These are phyloP conservation scores for Hormaphis cornu DNA, from an alignment of 1,140 invertebrate species.

Conservation along the genomic window DNA sequence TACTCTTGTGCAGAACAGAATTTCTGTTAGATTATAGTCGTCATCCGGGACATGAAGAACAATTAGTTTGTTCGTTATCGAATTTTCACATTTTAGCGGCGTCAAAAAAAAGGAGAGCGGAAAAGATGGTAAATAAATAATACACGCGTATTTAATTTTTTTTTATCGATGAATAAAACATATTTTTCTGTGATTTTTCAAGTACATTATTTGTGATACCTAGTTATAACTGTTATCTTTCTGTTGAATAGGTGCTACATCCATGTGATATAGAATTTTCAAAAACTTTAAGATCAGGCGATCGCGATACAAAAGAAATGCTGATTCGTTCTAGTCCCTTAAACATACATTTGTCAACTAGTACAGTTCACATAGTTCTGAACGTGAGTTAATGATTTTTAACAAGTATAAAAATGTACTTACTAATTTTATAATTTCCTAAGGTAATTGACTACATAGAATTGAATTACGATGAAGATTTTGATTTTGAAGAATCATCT, in stretches of 20 bases:
- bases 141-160: too few relatives aligned
- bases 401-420: neutral
- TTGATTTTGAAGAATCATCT: neutral
- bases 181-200: too few relatives aligned
- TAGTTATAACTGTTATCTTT: too few relatives aligned
- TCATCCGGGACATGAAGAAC: constrained; percentile 53
- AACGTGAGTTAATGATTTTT: constrained; percentile 44
- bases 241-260: constrained; percentile 46
- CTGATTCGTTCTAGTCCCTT: constrained; percentile 53
- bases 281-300: constrained; percentile 50
- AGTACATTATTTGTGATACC: too few relatives aligned
- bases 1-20: constrained; percentile 63
- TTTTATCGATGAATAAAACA: too few relatives aligned
- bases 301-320: constrained; percentile 52
- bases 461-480: constrained; percentile 5
- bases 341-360: constrained; percentile 62
- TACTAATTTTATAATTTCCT: neutral
- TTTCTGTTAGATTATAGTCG: constrained; percentile 61
- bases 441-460: constrained; percentile 10
- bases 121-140: constrained; percentile 2
- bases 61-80: constrained; percentile 54
- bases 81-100: constrained; percentile 58
- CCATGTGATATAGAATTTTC: constrained; percentile 65
- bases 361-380: constrained; percentile 58
- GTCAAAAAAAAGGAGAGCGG: constrained; percentile 34